Base-by-base conservation (phyloP, 2,113 vertebrate species). In the Oenanthe melanoleuca region DNA sequence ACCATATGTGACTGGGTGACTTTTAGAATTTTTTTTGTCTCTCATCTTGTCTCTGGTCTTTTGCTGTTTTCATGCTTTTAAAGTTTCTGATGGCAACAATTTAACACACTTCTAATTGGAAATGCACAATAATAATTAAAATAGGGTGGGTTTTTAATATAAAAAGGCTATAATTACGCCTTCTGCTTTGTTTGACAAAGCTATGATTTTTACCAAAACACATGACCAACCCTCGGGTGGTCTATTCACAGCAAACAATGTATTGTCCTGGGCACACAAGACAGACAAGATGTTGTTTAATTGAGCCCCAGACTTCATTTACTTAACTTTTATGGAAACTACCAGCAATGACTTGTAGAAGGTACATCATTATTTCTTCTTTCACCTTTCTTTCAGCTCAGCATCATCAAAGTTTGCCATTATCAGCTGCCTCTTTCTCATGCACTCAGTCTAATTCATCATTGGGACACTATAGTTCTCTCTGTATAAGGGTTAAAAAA, bases 181-280 rank as follows among this genome's bases (percentile, higher is more conserved):
- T 96, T 92, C 88, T 94, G 70, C 75, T 92, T 96, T 96, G 94
- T 96, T 84, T 89, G 65, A 97, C 83, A 88, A 94, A 96, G 77
- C 78, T 92, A 89, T 95, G 89, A 95, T 92, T 97, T 91, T 82
- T 96, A 93, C 91, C 85, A 95, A 96, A 93, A 89, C 95, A 97
- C 94, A 94, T 97, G 96, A 96, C 89, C 94, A 94, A 69, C 94
- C 95, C 69, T 95, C 34, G 92, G 96, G 96, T 96, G 91, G 95
- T 88, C 95, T 86, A 96, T 96, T 96, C 93, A 95, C 50, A 95
- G 75, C 75, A 92, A 96, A 97, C 95, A 96, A 94, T 91, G 86
- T 86, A 88, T 81, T 97, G 93, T 97, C 92, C 89, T 89, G 77
- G 80, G 89, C 89, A 95, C 37, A 84, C 69, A 93, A 95, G 83